Percentiles rank a stretch among this genome's conserved stretches.
These are phyloP conservation scores for Phaenicophaeus curvirostris DNA, from an alignment of 2,797 vertebrate genomes.

Conservation along the genomic window DNA sequence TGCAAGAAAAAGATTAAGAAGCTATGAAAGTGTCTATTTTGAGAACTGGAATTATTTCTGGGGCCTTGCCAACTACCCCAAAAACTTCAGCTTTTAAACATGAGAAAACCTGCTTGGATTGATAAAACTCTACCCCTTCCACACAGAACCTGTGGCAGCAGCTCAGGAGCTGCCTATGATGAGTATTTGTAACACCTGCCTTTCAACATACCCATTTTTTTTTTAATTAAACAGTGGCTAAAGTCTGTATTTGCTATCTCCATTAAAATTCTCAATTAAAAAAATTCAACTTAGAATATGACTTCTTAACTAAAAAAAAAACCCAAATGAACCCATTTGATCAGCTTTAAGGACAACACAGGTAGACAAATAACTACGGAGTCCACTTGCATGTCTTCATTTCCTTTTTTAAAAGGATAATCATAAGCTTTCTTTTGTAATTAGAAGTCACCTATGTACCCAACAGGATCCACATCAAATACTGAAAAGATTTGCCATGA, in stretches of 20 bases:
- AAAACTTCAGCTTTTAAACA: background rate
- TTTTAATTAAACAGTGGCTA: background rate
- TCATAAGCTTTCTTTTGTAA: background rate
- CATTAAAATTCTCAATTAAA: background rate
- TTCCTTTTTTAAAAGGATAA: background rate
- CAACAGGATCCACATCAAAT: background rate
- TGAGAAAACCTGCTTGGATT: background rate
- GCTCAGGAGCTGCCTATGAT: background rate
- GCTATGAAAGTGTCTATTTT: background rate
- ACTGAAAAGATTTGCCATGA: background rate
- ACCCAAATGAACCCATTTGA: background rate
- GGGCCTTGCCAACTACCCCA: background rate
- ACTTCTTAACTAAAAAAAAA: background rate
- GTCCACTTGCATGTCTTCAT: background rate
- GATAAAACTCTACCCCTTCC: background rate
- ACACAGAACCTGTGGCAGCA: background rate
- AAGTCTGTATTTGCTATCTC: background rate
- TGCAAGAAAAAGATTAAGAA: background rate
- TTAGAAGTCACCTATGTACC: background rate
- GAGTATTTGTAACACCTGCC: background rate
- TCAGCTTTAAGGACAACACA: background rate
- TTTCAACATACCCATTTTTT: background rate
- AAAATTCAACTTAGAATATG: background rate
- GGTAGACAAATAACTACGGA: background rate
- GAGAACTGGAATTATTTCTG: background rate